Evolutionary conservation across 1,140 invertebrate species (phyloP).

Genomic region (Hermatobates lingyangjiaoensis): DNA sequence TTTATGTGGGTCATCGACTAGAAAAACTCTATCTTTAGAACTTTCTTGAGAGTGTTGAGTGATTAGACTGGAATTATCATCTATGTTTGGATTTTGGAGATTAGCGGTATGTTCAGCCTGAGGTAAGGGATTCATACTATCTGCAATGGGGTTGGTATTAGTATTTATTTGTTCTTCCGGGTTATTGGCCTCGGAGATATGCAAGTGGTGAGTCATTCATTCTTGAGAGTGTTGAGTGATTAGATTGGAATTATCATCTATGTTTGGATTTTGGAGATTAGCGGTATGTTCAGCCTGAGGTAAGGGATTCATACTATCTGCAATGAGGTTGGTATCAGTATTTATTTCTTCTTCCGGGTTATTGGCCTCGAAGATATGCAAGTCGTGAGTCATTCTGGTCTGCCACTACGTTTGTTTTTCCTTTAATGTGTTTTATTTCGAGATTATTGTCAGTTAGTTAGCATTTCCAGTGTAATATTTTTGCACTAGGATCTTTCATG

Average conservation of each 20-base stretch:
- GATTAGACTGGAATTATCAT: not conserved
- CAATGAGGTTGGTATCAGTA: not conserved
- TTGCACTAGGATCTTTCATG: constrained; percentile 20
- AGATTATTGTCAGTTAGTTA: constrained; percentile 12
- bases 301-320: not conserved
- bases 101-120: not conserved
- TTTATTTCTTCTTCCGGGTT: not conserved
- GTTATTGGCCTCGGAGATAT: not conserved
- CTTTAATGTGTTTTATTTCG: constrained; percentile 15
- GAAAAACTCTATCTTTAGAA: not conserved
- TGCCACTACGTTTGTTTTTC: constrained; percentile 20
- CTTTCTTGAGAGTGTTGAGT: constrained; percentile 1
- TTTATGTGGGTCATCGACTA: constrained; percentile 1
- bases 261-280: not conserved
- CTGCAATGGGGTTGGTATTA: too few species aligned
- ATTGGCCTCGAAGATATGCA: too few species aligned
- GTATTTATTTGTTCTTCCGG: not conserved
- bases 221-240: not conserved
- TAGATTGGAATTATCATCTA: not conserved
- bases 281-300: not conserved
- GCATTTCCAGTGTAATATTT: constrained; percentile 15
- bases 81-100: not conserved
- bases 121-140: not conserved
- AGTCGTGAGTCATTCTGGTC: constrained; percentile 5
- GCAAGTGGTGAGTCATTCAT: not conserved